Evolutionary conservation across 2,797 vertebrate genomes (phyloP), one percentile per base, ranked within the genome.

Genomic region (Pangasius larnaudii): DNA sequence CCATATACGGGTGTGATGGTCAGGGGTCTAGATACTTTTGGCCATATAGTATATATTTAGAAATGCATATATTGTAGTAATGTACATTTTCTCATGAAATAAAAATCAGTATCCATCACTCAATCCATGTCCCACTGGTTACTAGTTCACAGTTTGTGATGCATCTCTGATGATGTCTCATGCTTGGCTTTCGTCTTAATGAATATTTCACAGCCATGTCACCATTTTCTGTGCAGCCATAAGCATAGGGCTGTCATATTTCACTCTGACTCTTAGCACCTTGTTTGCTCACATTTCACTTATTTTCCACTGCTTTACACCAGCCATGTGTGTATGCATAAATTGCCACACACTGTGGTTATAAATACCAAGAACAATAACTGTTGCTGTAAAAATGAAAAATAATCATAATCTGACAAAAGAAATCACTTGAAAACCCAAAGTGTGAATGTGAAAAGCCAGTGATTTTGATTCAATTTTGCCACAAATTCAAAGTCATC

Each of bases 351-450:
- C 75, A 3, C 74, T 86, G 69, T 33, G 65, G 89, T 89, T 88
- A 91, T 89, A 92, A 92, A 91, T 86, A 89, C 71, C 80, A 89
- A 80, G 85, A 84, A 86, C 83, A 88, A 87, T 89, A 86, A 86
- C 88, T 59, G 65, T 79, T 87, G 78, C 83, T 81, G 56, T 89
- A 82, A 82, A 89, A 90, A 87, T 78, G 78, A 89, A 90, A 85
- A 88, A 87, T 65, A 87, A 58, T 86, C 77, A 80, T 4, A 22
- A 63, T 67, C 51, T 39, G 53, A 89, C 59, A 39, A 4, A 69
- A 56, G 58, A 51, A 79, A 69, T 83, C 18, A 49, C 63, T 84
- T 36, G n/a, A n/a, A 65, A 83, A 58, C n/a, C 24, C 16, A 46
- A 63, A 8, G 13, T 46, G n/a, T 63, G 53, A 39, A 30, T 80